Percentiles rank a stretch among this genome's conserved stretches.
phyloP scores from a whole-genome alignment of 2,797 vertebrate genomes.

The Esox masquinongy region DNA sequence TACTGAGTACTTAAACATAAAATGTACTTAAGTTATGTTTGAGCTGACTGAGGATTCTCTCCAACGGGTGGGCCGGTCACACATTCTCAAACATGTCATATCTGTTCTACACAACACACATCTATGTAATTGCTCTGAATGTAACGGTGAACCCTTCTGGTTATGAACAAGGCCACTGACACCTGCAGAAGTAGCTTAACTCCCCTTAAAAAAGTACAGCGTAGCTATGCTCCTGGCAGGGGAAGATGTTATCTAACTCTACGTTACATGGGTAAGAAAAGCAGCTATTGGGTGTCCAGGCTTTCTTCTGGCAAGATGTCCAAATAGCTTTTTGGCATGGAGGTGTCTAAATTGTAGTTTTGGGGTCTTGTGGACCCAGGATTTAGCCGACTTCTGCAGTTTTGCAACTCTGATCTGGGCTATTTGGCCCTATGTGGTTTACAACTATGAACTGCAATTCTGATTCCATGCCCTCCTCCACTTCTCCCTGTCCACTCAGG shows the following conservation, averaged over 20 bases:
- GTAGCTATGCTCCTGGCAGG: neutral
- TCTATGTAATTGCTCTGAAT: neutral
- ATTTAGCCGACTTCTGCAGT: too few species aligned
- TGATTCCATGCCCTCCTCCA: neutral
- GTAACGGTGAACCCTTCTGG: neutral
- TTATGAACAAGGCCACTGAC: neutral
- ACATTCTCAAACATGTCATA: neutral
- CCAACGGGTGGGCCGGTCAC: neutral
- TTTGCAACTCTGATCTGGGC: too few species aligned
- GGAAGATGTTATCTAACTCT: neutral
- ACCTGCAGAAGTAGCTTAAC: neutral
- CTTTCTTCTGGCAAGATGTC: neutral
- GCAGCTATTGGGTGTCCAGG: neutral
- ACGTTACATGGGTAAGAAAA: neutral
- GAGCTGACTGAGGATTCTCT: neutral
- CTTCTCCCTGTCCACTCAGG: neutral
- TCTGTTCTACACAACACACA: neutral
- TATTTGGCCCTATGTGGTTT: too few species aligned
- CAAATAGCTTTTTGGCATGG: too few species aligned
- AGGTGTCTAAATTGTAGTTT: neutral
- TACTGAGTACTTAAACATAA: neutral
- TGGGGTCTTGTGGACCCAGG: too few species aligned
- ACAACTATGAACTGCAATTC: neutral
- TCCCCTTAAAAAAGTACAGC: neutral
- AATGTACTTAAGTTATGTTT: neutral